These are phyloP conservation scores for Drosophila demipolita DNA, from an alignment of 2,888 invertebrate genomes.

Conservation along the genomic window DNA sequence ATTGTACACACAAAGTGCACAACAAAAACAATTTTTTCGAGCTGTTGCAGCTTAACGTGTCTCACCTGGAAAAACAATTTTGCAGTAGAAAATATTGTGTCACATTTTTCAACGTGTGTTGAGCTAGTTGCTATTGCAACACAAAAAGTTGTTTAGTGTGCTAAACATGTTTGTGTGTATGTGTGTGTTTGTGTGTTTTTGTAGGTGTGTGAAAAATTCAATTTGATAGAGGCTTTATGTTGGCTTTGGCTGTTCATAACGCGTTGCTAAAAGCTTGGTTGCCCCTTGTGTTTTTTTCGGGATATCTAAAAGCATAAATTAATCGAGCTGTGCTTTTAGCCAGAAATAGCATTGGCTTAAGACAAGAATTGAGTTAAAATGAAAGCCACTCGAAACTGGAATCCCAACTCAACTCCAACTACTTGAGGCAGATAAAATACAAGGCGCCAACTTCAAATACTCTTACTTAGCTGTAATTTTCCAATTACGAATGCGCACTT, in stretches of 20 bases:
- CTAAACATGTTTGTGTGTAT: slow-evolving; percentile 45
- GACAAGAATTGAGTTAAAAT: slow-evolving; percentile 62
- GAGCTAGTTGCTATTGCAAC: slow-evolving; percentile 26
- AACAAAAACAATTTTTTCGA: slow-evolving; percentile 51
- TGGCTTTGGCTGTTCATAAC: slow-evolving; percentile 60
- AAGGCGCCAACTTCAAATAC: slow-evolving; percentile 39
- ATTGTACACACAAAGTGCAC: slow-evolving; percentile 31
- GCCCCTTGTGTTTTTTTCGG: neutral
- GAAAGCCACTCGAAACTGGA: slow-evolving; percentile 48
- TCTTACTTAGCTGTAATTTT: slow-evolving; percentile 62
- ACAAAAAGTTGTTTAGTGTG: slow-evolving; percentile 77
- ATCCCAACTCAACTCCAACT: slow-evolving; percentile 35
- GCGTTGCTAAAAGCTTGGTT: slow-evolving; percentile 59
- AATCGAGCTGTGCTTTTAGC: slow-evolving; percentile 41
- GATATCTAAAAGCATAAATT: slow-evolving; percentile 62
- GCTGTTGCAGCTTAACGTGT: slow-evolving; percentile 37
- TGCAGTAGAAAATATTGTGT: slow-evolving; percentile 66
- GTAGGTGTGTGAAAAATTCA: slow-evolving; percentile 63
- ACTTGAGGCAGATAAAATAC: slow-evolving; percentile 38
- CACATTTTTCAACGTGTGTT: slow-evolving; percentile 71
- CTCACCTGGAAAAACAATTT: slow-evolving; percentile 47
- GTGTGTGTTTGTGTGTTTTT: slow-evolving; percentile 4
- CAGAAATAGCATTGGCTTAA: slow-evolving; percentile 6
- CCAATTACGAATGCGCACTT: slow-evolving; percentile 78
- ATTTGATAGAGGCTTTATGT: slow-evolving; percentile 75